Evolutionary conservation across 1,140 invertebrate genomes (phyloP), one percentile per base, ranked within the genome.

Genomic region (Tetragnatha versicolor): DNA sequence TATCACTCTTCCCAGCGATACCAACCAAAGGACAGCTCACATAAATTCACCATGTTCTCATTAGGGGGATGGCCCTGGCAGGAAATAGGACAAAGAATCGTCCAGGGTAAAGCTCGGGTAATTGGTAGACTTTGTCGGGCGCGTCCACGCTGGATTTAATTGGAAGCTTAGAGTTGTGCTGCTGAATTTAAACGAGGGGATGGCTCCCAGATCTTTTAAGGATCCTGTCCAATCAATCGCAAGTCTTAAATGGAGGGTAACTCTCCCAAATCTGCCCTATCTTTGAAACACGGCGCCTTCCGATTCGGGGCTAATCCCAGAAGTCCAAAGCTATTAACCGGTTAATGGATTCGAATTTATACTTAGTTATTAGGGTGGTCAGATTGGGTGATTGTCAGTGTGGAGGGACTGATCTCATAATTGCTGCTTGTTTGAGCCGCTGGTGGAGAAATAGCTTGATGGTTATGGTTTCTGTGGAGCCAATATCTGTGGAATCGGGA

Each of bases 111-210:
- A 53, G 22, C 10, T 69, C 49, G 17, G 20, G 25, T 58, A 58
- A 58, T 58, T 58, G 29, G 55, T 58, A 31, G 55, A 25, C 55
- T 58, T 51, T 35, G 22, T 25, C 25, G 22, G 37, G 17, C 22
- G 25, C 14, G n/a, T 31, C 29, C 29, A 22, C 31, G 29, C 33
- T n/a, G 27, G 45, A 68, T 69, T 69, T 69, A 69, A 39, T 69
- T 69, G 31, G 29, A 53, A 47, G n/a, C 47, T 69, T 69, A 39
- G 37, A 69, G 31, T 49, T 53, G 33, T 25, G 25, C 51, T 53
- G 29, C 22, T 20, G 17, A 53, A 53, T 37, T 69, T 69, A 53
- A 51, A 25, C 49, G 31, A 37, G 9, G 9, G 39, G 22, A 31
- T 10, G 2, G 20, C 20, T 7, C 10, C 17, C 10, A 22, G 20